These are phyloP conservation scores for Lepisosteus oculatus DNA, from an alignment of 2,113 vertebrate species.

Conservation along the genomic window DNA sequence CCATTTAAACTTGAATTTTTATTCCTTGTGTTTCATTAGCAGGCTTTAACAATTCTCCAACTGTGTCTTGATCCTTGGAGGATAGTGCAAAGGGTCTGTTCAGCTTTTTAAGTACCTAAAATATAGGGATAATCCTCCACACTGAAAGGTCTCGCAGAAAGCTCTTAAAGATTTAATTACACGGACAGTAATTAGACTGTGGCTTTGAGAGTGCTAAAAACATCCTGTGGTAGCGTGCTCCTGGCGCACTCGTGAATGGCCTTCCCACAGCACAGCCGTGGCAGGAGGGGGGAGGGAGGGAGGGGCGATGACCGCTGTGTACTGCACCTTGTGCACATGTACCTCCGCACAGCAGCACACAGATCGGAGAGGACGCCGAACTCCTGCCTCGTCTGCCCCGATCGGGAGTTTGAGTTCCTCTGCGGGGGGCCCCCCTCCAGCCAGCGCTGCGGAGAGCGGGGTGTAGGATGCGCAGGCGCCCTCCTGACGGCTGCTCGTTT, in stretches of 20 bases:
- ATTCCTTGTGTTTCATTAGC: constrained; percentile 30
- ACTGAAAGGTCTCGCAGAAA: constrained; percentile 15
- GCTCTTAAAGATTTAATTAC: constrained; percentile 34
- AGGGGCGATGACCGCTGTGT: background rate
- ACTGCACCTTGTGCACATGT: background rate
- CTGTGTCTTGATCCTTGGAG: constrained; percentile 17
- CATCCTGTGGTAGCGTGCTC: constrained; percentile 9
- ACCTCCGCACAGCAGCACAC: background rate
- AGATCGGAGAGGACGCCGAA: background rate
- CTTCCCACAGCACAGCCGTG: constrained; percentile 4
- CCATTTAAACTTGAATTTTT: constrained; percentile 22
- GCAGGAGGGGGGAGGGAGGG: background rate
- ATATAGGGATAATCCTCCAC: constrained; percentile 24
- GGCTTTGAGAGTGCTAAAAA: constrained; percentile 20
- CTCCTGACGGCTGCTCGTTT: background rate
- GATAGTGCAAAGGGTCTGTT: constrained; percentile 10
- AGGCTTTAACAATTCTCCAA: constrained; percentile 16
- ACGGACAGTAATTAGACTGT: constrained; percentile 24
- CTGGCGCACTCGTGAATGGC: background rate
- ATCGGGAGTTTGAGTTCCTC: too few relatives aligned
- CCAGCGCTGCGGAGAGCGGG: too few relatives aligned
- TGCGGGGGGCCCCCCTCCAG: too few relatives aligned
- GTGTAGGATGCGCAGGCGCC: too few relatives aligned
- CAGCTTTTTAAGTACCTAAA: constrained; percentile 9
- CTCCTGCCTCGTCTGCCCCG: too few relatives aligned